Conservation (phyloP, 2,113 vertebrate species). For the Vidua macroura region DNA sequence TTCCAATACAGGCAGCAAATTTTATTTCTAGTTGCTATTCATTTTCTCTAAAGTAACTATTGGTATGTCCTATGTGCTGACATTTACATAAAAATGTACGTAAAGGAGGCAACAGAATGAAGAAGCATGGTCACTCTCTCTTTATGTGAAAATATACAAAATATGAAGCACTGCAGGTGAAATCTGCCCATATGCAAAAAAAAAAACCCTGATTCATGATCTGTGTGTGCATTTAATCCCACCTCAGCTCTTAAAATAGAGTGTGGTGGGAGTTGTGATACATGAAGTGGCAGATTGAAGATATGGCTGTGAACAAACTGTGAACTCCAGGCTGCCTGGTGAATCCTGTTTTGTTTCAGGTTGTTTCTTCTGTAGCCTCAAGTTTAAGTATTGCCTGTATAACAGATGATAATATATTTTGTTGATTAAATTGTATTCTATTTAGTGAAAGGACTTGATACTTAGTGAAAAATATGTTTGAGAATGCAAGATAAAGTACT, state of each 20-base stretch:
- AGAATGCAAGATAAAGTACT: neutral
- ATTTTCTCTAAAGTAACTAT: neutral
- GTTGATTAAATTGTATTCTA: neutral
- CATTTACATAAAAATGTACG: neutral
- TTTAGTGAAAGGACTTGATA: neutral
- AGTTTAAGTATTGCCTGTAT: neutral
- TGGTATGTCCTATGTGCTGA: neutral
- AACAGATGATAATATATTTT: neutral
- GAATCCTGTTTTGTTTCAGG: constrained; percentile 26
- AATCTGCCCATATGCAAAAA: constrained; percentile 23
- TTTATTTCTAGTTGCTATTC: neutral
- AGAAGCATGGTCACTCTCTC: neutral
- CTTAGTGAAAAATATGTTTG: neutral
- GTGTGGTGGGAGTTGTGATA: constrained; percentile 38
- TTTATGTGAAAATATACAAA: neutral
- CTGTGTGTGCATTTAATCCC: constrained; percentile 41
- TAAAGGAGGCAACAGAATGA: neutral
- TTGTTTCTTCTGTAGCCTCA: neutral
- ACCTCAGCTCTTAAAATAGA: constrained; percentile 54
- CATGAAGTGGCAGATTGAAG: constrained; percentile 58
- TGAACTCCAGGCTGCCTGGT: constrained; percentile 28
- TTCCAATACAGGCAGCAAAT: neutral
- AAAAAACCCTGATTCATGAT: constrained; percentile 43
- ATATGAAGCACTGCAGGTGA: constrained; percentile 29
- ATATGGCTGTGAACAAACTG: constrained; percentile 46